phyloP scores from a whole-genome alignment of 2,113 vertebrate genomes.

The Labrus mixtus region DNA sequence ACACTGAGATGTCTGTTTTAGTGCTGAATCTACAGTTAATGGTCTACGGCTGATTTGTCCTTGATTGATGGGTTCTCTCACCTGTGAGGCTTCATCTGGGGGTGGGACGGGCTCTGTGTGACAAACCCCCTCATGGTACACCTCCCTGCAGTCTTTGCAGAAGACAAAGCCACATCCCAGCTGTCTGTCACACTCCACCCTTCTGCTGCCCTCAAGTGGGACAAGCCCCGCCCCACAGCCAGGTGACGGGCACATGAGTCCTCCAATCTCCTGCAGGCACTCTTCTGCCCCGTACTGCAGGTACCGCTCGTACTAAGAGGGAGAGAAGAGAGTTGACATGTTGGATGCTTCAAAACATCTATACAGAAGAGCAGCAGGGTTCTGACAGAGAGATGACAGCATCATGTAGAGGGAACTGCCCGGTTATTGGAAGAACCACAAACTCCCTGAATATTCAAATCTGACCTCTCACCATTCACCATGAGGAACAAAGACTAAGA shows the following conservation, averaged over 20 bases:
- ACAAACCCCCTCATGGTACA: slow-evolving; percentile 85
- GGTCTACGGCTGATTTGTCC: no score
- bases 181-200: slow-evolving; percentile 83
- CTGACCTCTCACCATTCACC: no score
- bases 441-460: no score
- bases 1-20: no score
- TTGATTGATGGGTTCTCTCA: slow-evolving; percentile 25
- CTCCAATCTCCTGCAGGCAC: slow-evolving; percentile 89
- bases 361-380: no score
- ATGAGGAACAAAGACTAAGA: no score
- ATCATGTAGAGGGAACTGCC: no score
- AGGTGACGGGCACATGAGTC: slow-evolving; percentile 89
- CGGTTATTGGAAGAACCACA: no score
- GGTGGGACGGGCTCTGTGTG: neutral
- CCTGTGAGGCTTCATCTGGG: slow-evolving; percentile 59
- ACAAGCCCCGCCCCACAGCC: slow-evolving; percentile 92
- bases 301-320: slow-evolving; percentile 90
- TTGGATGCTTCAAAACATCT: neutral
- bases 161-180: slow-evolving; percentile 92
- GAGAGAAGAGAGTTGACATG: slow-evolving; percentile 21
- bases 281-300: slow-evolving; percentile 90
- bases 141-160: slow-evolving; percentile 89
- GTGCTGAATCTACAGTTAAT: no score
- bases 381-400: no score
- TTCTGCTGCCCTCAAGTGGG: slow-evolving; percentile 79